Evolutionary conservation across 35 echinoderm and acorn worm genomes (phyloP).

Genomic region (Stichopus chloronotus): DNA sequence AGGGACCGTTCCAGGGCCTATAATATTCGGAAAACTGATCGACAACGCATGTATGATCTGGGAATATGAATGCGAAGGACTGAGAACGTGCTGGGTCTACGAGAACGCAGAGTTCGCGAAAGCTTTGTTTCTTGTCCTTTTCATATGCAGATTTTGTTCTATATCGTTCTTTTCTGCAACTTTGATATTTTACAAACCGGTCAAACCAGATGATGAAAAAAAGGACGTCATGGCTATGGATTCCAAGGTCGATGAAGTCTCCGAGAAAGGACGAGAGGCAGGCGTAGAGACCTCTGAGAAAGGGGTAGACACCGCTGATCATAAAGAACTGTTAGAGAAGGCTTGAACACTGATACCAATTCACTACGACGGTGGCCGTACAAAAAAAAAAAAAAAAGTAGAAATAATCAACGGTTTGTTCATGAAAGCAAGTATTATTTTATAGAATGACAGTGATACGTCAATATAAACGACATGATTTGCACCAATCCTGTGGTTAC

Average conservation of each 20-base stretch:
- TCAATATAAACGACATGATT: too few species aligned
- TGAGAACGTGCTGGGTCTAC: slow-evolving; percentile 56
- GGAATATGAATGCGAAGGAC: slow-evolving; percentile 49
- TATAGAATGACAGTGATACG: too few species aligned
- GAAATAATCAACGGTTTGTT: too few species aligned
- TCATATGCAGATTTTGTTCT: slow-evolving; percentile 18
- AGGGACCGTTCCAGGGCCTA: slow-evolving; percentile 59
- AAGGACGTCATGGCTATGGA: not conserved
- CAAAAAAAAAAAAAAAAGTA: too few species aligned
- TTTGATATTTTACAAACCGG: slow-evolving; percentile 46
- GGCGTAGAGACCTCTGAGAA: not conserved
- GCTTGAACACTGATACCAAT: not conserved
- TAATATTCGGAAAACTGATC: slow-evolving; percentile 54
- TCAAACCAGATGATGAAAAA: not conserved
- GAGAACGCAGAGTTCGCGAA: slow-evolving; percentile 18
- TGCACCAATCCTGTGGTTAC: too few species aligned
- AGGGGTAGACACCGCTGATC: not conserved
- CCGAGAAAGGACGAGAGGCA: not conserved
- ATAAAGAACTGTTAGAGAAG: not conserved
- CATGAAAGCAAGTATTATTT: too few species aligned
- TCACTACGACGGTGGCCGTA: too few species aligned
- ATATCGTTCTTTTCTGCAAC: not conserved
- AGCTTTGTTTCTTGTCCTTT: slow-evolving; percentile 23
- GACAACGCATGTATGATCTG: slow-evolving; percentile 60
- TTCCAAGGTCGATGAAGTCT: not conserved